Base-by-base conservation (phyloP, 2,113 vertebrate species). In the Sapayoa aenigma region DNA sequence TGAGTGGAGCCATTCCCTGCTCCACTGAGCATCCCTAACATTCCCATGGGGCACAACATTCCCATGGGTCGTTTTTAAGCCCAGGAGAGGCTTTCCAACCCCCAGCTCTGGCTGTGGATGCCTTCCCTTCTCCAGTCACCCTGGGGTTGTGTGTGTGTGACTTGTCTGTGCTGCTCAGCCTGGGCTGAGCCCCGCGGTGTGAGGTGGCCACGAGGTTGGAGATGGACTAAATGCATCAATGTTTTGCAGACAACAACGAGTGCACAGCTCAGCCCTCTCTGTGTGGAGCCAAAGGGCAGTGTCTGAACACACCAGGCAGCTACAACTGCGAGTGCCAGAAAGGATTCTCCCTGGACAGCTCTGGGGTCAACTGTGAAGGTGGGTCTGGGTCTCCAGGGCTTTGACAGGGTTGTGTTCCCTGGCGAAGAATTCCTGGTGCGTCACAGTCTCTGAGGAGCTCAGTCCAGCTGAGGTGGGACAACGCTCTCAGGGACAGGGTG, bases 301-400 rank as follows among this genome's bases (percentile, higher is more conserved):
- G 99, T 65, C 97, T 98, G 91, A 99, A 99, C 96, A 98, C 97
- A 0, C 99, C 98, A 0, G 99, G 99, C 28, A 99, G 99, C 97
- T 99, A 99, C 97, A 98, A 95, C 97, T 99, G 99, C 37, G 99
- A 99, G 84, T 99, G 99, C 93, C 96, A 98, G 63, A 99, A 98
- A 93, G 99, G 99, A 35, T 99, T 99, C 97, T 97, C 98, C 20
- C 96, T 99, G 97, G 99, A 99, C 95, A 97, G 23, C 91, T 97
- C 98, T 0, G 99, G 99, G 33, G 30, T 93, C 10, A 98, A 98
- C 96, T 99, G 99, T 6, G 98, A 99, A 96, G 99, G 99, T 99
- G 96, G 86, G 95, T n/a, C 84, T 59, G 88, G 44, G 21, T 24
- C 78, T 58, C 68, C 14, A 12, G 71, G 67, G 52, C 65, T 88